phyloP scores from a whole-genome alignment of 2,888 invertebrate genomes.

The Tryphoninae sp. region DNA sequence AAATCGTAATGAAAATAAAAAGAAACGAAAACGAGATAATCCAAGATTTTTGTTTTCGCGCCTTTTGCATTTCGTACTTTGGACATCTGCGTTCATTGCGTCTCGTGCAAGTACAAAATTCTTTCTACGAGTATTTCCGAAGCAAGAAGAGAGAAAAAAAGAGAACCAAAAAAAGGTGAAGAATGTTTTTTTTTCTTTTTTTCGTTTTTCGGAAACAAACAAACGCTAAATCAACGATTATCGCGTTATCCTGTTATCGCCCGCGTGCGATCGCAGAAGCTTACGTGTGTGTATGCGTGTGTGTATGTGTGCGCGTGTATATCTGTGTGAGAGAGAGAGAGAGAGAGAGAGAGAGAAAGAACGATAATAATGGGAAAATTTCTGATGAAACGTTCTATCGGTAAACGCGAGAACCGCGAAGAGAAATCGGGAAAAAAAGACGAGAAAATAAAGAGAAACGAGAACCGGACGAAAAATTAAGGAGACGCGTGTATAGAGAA shows the following conservation, averaged over 20 bases:
- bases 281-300: slow-evolving; percentile 45
- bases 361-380: slow-evolving; percentile 38
- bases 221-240: slow-evolving; percentile 58
- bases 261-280: slow-evolving; percentile 55
- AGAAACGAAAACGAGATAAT: slow-evolving; percentile 1
- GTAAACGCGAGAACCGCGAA: slow-evolving; percentile 21
- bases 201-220: slow-evolving; percentile 27
- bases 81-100: slow-evolving; percentile 69
- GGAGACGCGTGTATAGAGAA: slow-evolving; percentile 62
- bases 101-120: slow-evolving; percentile 77
- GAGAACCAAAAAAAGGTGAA: slow-evolving; percentile 5
- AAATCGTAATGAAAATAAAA: too few relatives aligned
- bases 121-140: slow-evolving; percentile 70
- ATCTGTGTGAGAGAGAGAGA: slow-evolving; percentile 9
- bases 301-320: slow-evolving; percentile 37
- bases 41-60: slow-evolving; percentile 52
- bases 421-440: slow-evolving; percentile 25
- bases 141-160: slow-evolving; percentile 18
- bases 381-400: slow-evolving; percentile 27
- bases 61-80: slow-evolving; percentile 46
- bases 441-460: slow-evolving; percentile 14
- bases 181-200: slow-evolving; percentile 4
- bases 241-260: slow-evolving; percentile 57
- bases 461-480: slow-evolving; percentile 21
- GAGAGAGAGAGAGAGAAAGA: background rate